Evolutionary conservation across 2,113 vertebrate genomes (phyloP).

Genomic region (Trogon melanurus): DNA sequence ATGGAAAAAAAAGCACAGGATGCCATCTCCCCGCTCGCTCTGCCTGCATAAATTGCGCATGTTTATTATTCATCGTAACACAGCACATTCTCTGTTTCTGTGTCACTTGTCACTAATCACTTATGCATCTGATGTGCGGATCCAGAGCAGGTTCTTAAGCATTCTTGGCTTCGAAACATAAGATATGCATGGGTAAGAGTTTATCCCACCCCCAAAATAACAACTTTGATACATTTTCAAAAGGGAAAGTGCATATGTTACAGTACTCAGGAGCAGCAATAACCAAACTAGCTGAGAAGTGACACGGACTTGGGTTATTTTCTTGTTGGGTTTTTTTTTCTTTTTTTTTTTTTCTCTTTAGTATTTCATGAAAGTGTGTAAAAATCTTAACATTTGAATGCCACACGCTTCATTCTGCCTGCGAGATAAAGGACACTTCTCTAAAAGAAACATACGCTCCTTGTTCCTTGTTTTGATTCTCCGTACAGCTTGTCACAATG

Average conservation of each 20-base stretch:
- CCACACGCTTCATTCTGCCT: conserved; percentile 65
- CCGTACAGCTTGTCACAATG: conserved; percentile 55
- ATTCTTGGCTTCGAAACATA: conserved; percentile 71
- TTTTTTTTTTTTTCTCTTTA: conserved; percentile 9
- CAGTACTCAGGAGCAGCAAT: conserved; percentile 70
- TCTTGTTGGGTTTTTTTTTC: background rate
- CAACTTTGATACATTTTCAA: conserved; percentile 71
- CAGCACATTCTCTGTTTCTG: conserved; percentile 75
- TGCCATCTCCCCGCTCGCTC: conserved; percentile 45
- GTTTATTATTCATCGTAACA: conserved; percentile 74
- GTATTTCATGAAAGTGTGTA: conserved; percentile 77
- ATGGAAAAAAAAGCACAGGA: conserved; percentile 32
- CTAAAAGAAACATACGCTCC: conserved; percentile 70
- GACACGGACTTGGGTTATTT: conserved; percentile 71
- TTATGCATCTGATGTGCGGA: conserved; percentile 75
- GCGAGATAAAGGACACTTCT: conserved; percentile 70
- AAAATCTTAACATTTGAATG: conserved; percentile 76
- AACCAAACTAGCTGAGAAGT: conserved; percentile 77
- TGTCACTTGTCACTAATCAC: conserved; percentile 81
- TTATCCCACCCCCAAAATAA: conserved; percentile 73
- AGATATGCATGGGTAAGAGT: conserved; percentile 75
- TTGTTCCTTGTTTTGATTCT: conserved; percentile 67
- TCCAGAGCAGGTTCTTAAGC: conserved; percentile 71
- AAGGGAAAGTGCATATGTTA: conserved; percentile 75
- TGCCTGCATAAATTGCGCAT: conserved; percentile 61